Percentiles rank a stretch among this genome's conserved stretches.
Conservation (phyloP, 2,113 vertebrate species). For the Phalacrocorax carbo region DNA sequence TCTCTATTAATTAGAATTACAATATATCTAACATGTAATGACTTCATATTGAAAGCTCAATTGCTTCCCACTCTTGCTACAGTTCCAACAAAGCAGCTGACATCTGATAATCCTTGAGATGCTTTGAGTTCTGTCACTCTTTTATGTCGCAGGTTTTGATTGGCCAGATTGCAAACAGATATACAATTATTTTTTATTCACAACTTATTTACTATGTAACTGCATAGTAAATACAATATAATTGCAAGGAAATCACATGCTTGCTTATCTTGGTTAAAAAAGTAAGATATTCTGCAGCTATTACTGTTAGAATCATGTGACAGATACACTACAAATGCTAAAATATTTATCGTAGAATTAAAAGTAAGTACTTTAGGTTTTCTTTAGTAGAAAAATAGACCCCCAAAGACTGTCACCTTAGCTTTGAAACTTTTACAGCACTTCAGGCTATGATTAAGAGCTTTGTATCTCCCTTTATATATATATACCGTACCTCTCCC, state of each 20-base stretch:
- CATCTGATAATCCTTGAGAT: conserved; percentile 20
- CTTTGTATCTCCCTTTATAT: neutral
- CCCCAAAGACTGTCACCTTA: neutral
- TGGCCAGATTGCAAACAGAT: conserved; percentile 47
- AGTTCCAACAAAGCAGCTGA: neutral
- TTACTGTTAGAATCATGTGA: conserved; percentile 44
- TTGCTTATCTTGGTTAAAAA: conserved; percentile 59
- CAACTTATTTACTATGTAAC: conserved; percentile 56
- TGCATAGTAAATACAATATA: conserved; percentile 53
- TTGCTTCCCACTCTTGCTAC: neutral
- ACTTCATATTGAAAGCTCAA: neutral
- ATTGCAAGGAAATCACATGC: conserved; percentile 56
- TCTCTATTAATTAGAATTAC: neutral
- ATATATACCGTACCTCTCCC: neutral
- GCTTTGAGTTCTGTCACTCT: neutral
- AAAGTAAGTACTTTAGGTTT: neutral
- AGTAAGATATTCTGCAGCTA: conserved; percentile 49
- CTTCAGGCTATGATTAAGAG: neutral
- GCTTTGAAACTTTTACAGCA: neutral
- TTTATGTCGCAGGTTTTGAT: conserved; percentile 50
- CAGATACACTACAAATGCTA: neutral
- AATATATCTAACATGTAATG: neutral
- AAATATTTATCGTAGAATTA: conserved; percentile 57
- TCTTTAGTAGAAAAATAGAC: conserved; percentile 8
- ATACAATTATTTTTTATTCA: conserved; percentile 53